Percentiles rank a stretch among this genome's conserved stretches.
phyloP scores from a whole-genome alignment of 2,113 vertebrate species.

The Periophthalmus modestus region DNA sequence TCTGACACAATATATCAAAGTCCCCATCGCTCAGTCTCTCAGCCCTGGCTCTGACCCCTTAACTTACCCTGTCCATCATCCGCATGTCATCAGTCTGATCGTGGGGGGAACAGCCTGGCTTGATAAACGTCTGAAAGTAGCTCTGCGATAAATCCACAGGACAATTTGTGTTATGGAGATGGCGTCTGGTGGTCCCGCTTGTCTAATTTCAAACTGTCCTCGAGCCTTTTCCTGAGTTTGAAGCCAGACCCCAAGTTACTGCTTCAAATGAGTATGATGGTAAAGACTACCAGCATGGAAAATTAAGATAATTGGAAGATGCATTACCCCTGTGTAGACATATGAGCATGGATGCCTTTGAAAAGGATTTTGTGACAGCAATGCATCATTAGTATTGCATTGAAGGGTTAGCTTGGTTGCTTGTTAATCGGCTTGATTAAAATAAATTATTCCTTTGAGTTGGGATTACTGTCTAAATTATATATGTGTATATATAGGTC shows the following conservation, averaged over 20 bases:
- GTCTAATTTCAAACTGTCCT: conserved; percentile 24
- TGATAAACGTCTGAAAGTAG: conserved; percentile 47
- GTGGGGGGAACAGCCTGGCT: conserved; percentile 37
- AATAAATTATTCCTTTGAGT: neutral
- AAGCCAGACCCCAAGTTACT: conserved; percentile 23
- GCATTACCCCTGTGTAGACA: neutral
- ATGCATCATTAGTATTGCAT: neutral
- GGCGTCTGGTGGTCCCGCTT: conserved; percentile 27
- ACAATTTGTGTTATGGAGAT: conserved; percentile 36
- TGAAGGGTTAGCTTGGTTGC: neutral
- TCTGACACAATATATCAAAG: conserved; percentile 46
- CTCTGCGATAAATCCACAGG: conserved; percentile 45
- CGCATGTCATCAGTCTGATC: conserved; percentile 49
- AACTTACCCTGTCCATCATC: conserved; percentile 58
- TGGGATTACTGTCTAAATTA: neutral
- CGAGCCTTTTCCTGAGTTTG: conserved; percentile 14
- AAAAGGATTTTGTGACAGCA: neutral
- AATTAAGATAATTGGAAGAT: conserved; percentile 4
- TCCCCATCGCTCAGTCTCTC: conserved; percentile 41
- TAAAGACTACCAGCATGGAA: neutral
- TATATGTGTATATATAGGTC: no score
- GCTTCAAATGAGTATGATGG: conserved; percentile 41
- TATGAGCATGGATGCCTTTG: neutral
- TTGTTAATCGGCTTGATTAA: neutral
- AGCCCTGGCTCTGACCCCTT: conserved; percentile 33